These are phyloP conservation scores for Drosophila ananassae DNA, from an alignment of 1,140 invertebrate species.

Conservation along the genomic window DNA sequence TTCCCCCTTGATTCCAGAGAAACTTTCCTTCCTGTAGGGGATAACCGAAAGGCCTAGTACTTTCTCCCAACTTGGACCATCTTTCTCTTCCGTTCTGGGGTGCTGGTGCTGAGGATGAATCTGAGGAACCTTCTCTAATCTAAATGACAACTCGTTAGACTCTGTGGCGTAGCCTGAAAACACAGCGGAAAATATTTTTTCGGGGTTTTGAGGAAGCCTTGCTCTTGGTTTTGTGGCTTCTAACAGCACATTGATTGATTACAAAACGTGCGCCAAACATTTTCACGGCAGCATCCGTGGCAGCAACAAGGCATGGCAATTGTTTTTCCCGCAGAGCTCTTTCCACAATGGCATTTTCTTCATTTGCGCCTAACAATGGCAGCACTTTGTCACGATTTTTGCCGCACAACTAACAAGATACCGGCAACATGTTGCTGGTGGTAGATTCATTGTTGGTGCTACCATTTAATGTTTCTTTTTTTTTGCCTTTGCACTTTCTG, in stretches of 20 bases:
- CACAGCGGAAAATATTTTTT: constrained; percentile 63
- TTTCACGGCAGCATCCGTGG: constrained; percentile 65
- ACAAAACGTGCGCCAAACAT: constrained; percentile 77
- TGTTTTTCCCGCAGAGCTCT: constrained; percentile 68
- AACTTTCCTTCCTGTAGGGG: constrained; percentile 25
- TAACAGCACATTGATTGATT: constrained; percentile 74
- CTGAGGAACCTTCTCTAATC: constrained; percentile 43
- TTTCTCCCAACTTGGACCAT: constrained; percentile 17
- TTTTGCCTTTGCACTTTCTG: constrained; percentile 39
- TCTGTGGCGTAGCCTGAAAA: constrained; percentile 51
- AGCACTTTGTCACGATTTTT: constrained; percentile 80
- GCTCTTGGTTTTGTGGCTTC: constrained; percentile 34
- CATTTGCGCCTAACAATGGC: constrained; percentile 81
- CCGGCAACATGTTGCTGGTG: constrained; percentile 70
- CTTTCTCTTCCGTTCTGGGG: constrained; percentile 8
- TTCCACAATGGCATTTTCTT: constrained; percentile 82
- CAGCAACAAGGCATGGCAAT: constrained; percentile 62
- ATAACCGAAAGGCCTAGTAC: constrained; percentile 12
- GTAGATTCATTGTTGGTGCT: constrained; percentile 56
- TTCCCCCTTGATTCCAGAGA: constrained; percentile 10
- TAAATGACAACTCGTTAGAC: constrained; percentile 64
- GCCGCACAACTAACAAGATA: constrained; percentile 73
- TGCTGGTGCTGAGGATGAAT: constrained; percentile 9
- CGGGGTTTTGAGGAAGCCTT: neutral
- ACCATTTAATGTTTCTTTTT: constrained; percentile 71